Evolutionary conservation across 2,888 invertebrate genomes (phyloP).

Genomic region (Synanthedon formicaeformis): DNA sequence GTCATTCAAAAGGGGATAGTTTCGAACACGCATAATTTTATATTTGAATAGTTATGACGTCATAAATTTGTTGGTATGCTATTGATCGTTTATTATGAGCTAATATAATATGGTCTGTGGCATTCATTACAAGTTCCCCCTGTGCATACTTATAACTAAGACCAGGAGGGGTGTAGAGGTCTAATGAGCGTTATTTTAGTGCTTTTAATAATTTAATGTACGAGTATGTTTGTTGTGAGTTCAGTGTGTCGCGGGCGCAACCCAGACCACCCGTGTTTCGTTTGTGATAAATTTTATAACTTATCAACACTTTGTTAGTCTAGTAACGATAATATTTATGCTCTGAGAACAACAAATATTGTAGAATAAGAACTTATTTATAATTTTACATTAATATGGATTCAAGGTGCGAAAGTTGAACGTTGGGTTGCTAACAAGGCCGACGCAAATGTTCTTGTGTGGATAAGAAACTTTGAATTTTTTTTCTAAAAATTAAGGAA

Average conservation of each 20-base stretch:
- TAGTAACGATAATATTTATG: conserved; percentile 30
- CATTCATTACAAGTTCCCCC: not conserved
- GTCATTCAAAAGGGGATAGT: conserved; percentile 17
- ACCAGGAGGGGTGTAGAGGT: conserved; percentile 13
- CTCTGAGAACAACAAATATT: conserved; percentile 1
- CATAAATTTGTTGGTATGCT: conserved; percentile 33
- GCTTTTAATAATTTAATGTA: not conserved
- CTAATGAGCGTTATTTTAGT: conserved; percentile 6
- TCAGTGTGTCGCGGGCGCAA: conserved; percentile 38
- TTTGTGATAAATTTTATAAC: conserved; percentile 26
- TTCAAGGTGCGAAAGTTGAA: no score
- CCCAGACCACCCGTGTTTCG: conserved; percentile 45
- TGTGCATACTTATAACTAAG: not conserved
- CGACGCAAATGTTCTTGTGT: no score
- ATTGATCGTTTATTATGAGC: conserved; percentile 37
- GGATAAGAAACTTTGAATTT: no score
- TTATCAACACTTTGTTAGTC: conserved; percentile 32
- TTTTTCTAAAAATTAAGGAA: no score
- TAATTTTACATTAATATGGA: no score
- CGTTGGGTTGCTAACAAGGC: no score
- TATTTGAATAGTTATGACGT: conserved; percentile 35
- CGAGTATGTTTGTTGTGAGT: conserved; percentile 8
- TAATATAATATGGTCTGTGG: conserved; percentile 11
- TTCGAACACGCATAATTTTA: conserved; percentile 28
- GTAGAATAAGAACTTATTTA: no score